Percentiles rank a stretch among this genome's conserved stretches.
phyloP scores from a whole-genome alignment of 2,888 invertebrate genomes.

The Phengaris arion region DNA sequence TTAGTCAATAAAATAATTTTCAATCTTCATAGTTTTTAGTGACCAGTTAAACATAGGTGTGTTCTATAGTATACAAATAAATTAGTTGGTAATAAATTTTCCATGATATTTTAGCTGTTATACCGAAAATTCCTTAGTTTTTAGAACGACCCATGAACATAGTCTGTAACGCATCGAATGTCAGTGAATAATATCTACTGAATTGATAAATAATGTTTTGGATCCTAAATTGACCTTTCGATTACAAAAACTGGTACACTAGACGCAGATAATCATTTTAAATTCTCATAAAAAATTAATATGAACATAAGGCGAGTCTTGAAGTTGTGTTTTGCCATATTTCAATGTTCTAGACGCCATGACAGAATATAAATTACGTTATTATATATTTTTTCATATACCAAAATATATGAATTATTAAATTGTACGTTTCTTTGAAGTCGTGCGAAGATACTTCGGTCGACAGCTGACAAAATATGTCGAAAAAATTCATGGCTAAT shows the following conservation, averaged over 20 bases:
- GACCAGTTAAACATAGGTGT: too few relatives aligned
- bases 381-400: neutral
- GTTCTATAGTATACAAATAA: too few relatives aligned
- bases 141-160: neutral
- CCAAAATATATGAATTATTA: conserved; percentile 15
- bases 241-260: neutral
- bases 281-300: neutral
- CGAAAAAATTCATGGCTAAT: conserved; percentile 13
- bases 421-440: conserved; percentile 4
- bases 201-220: conserved; percentile 20
- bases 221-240: neutral
- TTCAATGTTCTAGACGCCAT: neutral
- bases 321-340: neutral
- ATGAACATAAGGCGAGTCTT: neutral
- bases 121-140: too few relatives aligned
- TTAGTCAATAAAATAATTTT: too few relatives aligned
- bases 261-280: neutral
- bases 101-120: too few relatives aligned
- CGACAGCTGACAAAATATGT: conserved; percentile 5
- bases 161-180: neutral
- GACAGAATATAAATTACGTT: conserved; percentile 15
- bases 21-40: too few relatives aligned
- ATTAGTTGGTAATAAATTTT: too few relatives aligned
- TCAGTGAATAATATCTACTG: neutral
- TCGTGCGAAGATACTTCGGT: conserved; percentile 8